Conservation (phyloP, 2,113 vertebrate species). For the Nymphicus hollandicus region DNA sequence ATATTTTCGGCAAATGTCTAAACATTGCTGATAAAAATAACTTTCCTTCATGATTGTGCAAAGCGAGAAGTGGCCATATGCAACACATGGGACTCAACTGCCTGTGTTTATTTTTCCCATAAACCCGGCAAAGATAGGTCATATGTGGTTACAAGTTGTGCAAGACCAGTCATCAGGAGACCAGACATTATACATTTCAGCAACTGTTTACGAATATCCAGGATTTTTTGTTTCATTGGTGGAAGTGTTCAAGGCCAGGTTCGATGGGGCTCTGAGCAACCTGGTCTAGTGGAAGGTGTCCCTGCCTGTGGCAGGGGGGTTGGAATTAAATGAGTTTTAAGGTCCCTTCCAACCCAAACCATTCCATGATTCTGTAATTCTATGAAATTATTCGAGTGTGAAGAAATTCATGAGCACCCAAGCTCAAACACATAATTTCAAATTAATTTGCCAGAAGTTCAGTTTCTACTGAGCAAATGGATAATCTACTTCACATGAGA, state of each 20-base stretch:
- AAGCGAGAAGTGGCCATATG: not conserved
- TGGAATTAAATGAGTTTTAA: not conserved
- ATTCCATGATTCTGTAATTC: not conserved
- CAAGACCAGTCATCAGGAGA: not conserved
- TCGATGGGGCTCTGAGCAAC: not conserved
- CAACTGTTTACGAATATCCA: not conserved
- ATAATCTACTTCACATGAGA: not conserved
- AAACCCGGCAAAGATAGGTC: not conserved
- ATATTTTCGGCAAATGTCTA: slow-evolving; percentile 40
- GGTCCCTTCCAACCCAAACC: not conserved
- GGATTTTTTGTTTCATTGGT: not conserved
- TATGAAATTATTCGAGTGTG: not conserved
- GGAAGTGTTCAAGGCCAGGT: not conserved
- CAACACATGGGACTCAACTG: slow-evolving; percentile 17
- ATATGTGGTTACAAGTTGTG: slow-evolving; percentile 16
- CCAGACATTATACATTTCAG: not conserved
- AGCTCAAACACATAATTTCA: not conserved
- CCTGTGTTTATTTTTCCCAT: slow-evolving; percentile 11
- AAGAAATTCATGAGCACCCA: not conserved
- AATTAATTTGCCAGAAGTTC: not conserved
- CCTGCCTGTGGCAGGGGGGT: not conserved
- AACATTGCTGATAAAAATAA: slow-evolving; percentile 53
- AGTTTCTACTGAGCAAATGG: not conserved
- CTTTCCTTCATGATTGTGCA: slow-evolving; percentile 28
- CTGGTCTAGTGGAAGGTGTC: not conserved